These are phyloP conservation scores for Clistopyga incitator DNA, from an alignment of 2,888 invertebrate species.

Conservation along the genomic window DNA sequence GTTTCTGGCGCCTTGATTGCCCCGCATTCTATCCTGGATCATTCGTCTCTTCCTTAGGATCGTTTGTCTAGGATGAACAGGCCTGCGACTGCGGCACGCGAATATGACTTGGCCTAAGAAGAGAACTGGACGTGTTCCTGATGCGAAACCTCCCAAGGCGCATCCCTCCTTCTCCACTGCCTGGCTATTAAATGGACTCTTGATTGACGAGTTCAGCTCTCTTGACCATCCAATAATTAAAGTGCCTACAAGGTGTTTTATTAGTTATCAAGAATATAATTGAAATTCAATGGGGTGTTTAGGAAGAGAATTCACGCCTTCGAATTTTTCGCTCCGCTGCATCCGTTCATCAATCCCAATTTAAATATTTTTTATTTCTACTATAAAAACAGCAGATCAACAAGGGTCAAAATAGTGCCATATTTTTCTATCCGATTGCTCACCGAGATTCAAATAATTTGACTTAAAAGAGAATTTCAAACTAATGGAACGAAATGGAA, in stretches of 20 bases:
- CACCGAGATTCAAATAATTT: too few species aligned
- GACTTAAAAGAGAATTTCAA: too few species aligned
- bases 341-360: background rate
- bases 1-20: background rate
- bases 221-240: constrained; percentile 26
- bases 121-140: constrained; percentile 25
- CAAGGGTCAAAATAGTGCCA: too few species aligned
- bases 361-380: too few species aligned
- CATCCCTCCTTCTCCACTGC: background rate
- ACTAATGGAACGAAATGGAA: too few species aligned
- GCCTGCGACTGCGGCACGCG: constrained; percentile 1
- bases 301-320: constrained; percentile 27
- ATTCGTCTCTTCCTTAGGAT: constrained; percentile 11
- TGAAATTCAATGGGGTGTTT: constrained; percentile 23
- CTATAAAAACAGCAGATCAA: too few species aligned
- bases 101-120: background rate
- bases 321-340: background rate
- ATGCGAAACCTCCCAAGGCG: constrained; percentile 39
- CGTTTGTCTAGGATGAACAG: constrained; percentile 10
- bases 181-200: constrained; percentile 6
- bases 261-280: constrained; percentile 20
- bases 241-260: constrained; percentile 11
- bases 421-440: too few species aligned
- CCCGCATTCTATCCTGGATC: background rate
- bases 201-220: constrained; percentile 35